These are phyloP conservation scores for Neodiprion fabricii DNA, from an alignment of 1,140 invertebrate species.

Conservation along the genomic window DNA sequence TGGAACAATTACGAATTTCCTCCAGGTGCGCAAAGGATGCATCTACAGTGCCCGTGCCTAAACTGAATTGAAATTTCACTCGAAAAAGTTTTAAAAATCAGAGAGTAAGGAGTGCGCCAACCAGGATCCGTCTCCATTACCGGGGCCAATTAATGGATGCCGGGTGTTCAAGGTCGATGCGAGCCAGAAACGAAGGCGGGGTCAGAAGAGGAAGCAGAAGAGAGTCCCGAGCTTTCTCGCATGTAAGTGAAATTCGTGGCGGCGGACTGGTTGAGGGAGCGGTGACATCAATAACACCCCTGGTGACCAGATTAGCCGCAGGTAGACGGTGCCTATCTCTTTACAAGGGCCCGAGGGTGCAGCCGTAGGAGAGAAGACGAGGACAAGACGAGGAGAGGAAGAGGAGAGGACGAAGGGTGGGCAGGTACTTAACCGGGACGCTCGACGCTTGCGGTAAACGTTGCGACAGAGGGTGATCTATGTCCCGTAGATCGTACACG, in stretches of 20 bases:
- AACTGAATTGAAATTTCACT: no score
- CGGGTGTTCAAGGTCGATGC: no score
- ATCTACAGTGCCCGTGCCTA: no score
- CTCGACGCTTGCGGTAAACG: constrained; percentile 63
- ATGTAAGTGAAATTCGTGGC: neutral
- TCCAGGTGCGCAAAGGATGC: no score
- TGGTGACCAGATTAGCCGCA: constrained; percentile 21
- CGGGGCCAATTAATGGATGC: no score
- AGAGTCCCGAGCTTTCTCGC: constrained; percentile 10
- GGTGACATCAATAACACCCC: constrained; percentile 55
- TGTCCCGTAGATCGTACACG: constrained; percentile 28
- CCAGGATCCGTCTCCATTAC: no score
- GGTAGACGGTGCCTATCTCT: constrained; percentile 36
- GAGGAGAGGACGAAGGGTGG: constrained; percentile 35
- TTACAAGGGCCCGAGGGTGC: constrained; percentile 12
- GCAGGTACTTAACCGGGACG: constrained; percentile 52
- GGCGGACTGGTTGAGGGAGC: constrained; percentile 22
- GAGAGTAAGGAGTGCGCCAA: no score
- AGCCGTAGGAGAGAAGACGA: constrained; percentile 1
- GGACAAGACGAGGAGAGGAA: neutral
- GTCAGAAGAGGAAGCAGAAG: no score
- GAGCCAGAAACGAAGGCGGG: no score
- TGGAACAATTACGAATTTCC: no score
- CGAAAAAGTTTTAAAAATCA: no score
- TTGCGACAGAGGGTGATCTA: constrained; percentile 59